These are phyloP conservation scores for Chalcis sispes DNA, from an alignment of 2,888 invertebrate species.

Conservation along the genomic window DNA sequence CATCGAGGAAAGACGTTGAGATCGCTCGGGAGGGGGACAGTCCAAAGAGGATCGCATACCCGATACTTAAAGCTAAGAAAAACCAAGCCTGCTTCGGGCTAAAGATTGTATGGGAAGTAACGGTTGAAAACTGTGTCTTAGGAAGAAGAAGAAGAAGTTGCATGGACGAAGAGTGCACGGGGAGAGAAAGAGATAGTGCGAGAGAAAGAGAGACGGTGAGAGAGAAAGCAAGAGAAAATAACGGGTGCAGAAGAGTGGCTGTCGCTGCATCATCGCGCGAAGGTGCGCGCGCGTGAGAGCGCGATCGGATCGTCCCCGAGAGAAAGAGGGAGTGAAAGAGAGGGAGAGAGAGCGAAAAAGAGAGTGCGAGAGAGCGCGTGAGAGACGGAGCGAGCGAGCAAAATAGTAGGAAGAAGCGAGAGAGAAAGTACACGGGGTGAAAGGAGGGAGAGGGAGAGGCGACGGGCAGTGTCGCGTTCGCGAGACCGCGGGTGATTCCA, in stretches of 20 bases:
- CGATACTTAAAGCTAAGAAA: too few relatives aligned
- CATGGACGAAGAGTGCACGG: conserved; percentile 5
- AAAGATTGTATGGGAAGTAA: neutral
- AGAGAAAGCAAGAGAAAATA: conserved; percentile 7
- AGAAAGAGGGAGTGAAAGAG: neutral
- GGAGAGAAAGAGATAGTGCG: conserved; percentile 39
- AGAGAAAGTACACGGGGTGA: conserved; percentile 29
- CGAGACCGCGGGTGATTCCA: conserved; percentile 57
- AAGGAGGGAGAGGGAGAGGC: conserved; percentile 28
- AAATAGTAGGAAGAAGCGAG: too few relatives aligned
- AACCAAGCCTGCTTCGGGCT: too few relatives aligned
- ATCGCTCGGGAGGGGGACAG: too few relatives aligned
- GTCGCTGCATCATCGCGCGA: conserved; percentile 35
- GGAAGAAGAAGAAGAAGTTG: neutral
- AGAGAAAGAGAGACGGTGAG: neutral
- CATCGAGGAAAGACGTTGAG: neutral
- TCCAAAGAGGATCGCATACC: too few relatives aligned
- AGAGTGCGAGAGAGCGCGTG: too few relatives aligned
- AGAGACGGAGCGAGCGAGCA: conserved; percentile 12
- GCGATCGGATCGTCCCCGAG: conserved; percentile 54
- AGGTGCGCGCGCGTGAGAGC: conserved; percentile 55
- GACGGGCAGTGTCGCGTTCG: conserved; percentile 48
- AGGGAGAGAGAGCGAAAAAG: too few relatives aligned
- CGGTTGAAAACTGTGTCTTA: neutral
- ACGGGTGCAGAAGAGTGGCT: neutral